These are phyloP conservation scores for Cryptoleucopteryx plumbea DNA, from an alignment of 2,113 vertebrate species.

Conservation along the genomic window DNA sequence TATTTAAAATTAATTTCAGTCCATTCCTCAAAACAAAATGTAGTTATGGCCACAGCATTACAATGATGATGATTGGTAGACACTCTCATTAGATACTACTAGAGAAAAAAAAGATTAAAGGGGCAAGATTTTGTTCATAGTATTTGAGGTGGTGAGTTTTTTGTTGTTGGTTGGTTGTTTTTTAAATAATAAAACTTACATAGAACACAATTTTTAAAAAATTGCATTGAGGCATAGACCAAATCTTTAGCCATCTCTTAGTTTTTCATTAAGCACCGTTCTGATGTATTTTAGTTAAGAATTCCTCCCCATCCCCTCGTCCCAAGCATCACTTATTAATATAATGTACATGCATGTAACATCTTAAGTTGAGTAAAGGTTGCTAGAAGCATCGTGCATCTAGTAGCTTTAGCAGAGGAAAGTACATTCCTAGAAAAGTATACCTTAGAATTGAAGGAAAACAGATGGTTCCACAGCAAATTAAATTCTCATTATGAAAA, in stretches of 20 bases:
- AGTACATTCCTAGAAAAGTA: slow-evolving; percentile 19
- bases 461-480: background rate
- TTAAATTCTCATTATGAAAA: background rate
- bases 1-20: background rate
- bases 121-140: background rate
- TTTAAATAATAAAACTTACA: background rate
- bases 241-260: background rate
- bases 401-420: slow-evolving; percentile 12
- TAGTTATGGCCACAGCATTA: background rate
- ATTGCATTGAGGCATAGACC: background rate
- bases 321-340: background rate
- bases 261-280: background rate
- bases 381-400: slow-evolving; percentile 6
- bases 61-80: background rate
- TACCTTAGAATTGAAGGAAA: background rate
- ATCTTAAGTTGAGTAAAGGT: background rate
- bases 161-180: background rate
- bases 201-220: background rate
- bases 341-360: background rate
- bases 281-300: background rate
- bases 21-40: background rate
- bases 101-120: background rate
- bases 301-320: background rate
- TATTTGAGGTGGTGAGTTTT: background rate
- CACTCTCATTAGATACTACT: background rate